Evolutionary conservation across 2,797 vertebrate species (phyloP).

Genomic region (Mallotus villosus): DNA sequence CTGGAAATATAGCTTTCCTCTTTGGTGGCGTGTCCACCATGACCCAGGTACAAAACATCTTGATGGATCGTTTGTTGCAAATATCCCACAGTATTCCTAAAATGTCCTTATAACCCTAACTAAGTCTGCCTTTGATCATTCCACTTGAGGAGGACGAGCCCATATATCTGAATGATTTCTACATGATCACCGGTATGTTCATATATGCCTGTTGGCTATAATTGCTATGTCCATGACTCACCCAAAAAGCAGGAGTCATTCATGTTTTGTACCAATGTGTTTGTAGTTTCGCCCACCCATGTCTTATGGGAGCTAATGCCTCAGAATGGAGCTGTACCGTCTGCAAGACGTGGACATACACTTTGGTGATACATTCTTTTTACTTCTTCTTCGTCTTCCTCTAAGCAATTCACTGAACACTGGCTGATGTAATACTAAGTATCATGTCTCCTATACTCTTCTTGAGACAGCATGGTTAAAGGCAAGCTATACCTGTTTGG

Average conservation of each 20-base stretch:
- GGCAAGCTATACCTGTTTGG: constrained; percentile 76
- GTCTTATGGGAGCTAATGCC: constrained; percentile 74
- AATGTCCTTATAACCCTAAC: neutral
- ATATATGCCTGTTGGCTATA: neutral
- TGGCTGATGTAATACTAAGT: neutral
- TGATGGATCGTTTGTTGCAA: neutral
- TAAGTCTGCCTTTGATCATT: neutral
- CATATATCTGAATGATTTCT: constrained; percentile 79
- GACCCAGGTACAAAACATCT: constrained; percentile 48
- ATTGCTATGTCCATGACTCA: neutral
- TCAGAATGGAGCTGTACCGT: constrained; percentile 67
- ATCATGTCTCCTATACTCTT: neutral
- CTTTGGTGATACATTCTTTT: constrained; percentile 51
- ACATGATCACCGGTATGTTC: constrained; percentile 79
- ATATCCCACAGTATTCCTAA: neutral
- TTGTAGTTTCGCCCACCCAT: constrained; percentile 62
- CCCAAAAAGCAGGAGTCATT: neutral
- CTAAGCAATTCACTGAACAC: neutral
- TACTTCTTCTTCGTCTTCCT: neutral
- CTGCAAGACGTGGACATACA: constrained; percentile 71
- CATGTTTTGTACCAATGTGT: constrained; percentile 1
- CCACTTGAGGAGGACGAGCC: constrained; percentile 57
- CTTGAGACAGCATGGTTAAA: constrained; percentile 63
- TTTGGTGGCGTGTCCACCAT: constrained; percentile 68
- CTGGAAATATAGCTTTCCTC: constrained; percentile 72